Evolutionary conservation across 1,140 invertebrate species (phyloP).

Genomic region (Condylostylus longicornis): DNA sequence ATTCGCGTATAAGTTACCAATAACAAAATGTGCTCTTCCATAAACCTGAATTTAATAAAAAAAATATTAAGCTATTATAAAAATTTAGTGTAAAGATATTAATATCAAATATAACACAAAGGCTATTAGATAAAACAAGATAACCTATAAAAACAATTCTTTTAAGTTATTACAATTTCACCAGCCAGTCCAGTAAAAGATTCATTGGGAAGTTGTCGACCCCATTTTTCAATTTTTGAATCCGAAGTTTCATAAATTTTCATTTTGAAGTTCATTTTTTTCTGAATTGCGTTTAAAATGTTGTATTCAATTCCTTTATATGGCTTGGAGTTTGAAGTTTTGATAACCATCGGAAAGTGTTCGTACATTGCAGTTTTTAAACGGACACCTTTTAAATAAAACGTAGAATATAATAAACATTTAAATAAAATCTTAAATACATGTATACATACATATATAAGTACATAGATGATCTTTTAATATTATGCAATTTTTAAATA

Average conservation of each 20-base stretch:
- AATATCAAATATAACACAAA: not conserved
- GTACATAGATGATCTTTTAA: not conserved
- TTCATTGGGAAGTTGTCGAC: constrained; percentile 40
- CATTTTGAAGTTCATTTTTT: constrained; percentile 19
- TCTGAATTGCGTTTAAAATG: no score
- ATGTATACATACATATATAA: constrained; percentile 22
- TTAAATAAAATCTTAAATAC: constrained; percentile 33
- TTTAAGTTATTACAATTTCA: constrained; percentile 39
- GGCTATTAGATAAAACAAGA: not conserved
- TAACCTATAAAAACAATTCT: not conserved
- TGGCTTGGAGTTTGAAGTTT: constrained; percentile 50
- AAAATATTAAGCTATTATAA: not conserved
- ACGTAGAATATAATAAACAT: constrained; percentile 39
- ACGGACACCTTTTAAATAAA: constrained; percentile 26
- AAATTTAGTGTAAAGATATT: not conserved
- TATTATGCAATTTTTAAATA: not conserved
- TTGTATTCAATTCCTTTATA: no score
- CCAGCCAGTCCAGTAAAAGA: constrained; percentile 52
- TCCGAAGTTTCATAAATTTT: constrained; percentile 46
- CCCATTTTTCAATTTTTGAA: constrained; percentile 47
- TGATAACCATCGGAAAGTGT: constrained; percentile 51
- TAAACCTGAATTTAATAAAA: constrained; percentile 12
- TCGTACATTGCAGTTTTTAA: constrained; percentile 48
- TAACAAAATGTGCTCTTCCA: constrained; percentile 51
- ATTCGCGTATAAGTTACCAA: constrained; percentile 63